Evolutionary conservation across 2,888 invertebrate genomes (phyloP).

Genomic region (Anodontia alba): DNA sequence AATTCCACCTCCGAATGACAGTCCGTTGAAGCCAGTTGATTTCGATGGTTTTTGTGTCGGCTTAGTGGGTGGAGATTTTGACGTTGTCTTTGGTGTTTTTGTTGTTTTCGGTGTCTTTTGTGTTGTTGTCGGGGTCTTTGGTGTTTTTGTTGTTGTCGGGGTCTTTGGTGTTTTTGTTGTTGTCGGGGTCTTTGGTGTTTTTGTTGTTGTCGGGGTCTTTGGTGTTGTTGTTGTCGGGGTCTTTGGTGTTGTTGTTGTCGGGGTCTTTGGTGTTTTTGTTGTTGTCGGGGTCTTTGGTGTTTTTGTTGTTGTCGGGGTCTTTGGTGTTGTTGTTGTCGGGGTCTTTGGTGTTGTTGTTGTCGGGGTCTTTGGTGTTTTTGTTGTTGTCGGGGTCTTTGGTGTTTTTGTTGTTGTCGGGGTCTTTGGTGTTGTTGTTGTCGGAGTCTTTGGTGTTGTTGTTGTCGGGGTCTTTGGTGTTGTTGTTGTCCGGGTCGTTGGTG

Average conservation of each 20-base stretch:
- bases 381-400: not conserved
- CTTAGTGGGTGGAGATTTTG: not conserved
- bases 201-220: not conserved
- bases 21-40: not conserved
- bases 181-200: not conserved
- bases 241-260: no score
- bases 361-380: no score
- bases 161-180: not conserved
- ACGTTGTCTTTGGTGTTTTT: not conserved
- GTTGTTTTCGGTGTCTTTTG: not conserved
- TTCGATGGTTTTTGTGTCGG: not conserved
- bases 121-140: not conserved
- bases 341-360: no score
- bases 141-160: not conserved
- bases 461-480: not conserved
- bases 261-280: no score
- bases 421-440: not conserved
- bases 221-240: not conserved
- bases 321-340: not conserved
- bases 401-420: not conserved
- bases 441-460: not conserved
- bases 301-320: not conserved
- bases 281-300: not conserved
- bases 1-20: slow-evolving; percentile 12
- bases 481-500: no score